Percentiles rank a stretch among this genome's conserved stretches.
phyloP scores from a whole-genome alignment of 2,797 vertebrate genomes.

The Choloepus didactylus region DNA sequence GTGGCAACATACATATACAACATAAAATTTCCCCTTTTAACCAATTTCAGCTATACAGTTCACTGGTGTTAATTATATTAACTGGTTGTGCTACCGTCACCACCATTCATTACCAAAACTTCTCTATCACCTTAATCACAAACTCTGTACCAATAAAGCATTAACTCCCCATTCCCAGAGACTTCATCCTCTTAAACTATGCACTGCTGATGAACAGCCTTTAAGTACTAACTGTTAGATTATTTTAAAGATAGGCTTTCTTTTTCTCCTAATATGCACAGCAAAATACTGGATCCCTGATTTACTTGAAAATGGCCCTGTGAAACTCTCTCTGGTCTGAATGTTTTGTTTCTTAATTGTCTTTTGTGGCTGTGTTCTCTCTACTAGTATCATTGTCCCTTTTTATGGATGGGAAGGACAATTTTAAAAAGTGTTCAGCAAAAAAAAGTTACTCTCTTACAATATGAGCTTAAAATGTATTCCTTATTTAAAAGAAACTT shows the following conservation, averaged over 20 bases:
- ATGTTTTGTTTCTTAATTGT: background rate
- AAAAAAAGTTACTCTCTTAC: background rate
- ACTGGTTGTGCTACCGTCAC: no score
- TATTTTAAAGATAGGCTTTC: background rate
- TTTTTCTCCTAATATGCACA: background rate
- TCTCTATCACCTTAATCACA: no score
- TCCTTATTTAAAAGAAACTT: slow-evolving; percentile 25
- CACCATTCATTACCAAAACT: no score
- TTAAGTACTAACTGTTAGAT: background rate
- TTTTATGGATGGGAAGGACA: background rate
- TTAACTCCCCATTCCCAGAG: background rate
- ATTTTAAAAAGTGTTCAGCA: slow-evolving; percentile 21
- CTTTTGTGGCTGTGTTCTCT: background rate
- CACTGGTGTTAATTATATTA: no score
- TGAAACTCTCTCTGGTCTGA: background rate
- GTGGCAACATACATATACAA: no score
- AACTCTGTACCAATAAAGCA: no score
- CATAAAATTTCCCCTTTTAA: no score
- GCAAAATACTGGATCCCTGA: background rate
- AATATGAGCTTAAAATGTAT: background rate
- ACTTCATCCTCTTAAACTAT: background rate
- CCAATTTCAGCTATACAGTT: no score
- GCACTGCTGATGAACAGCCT: background rate
- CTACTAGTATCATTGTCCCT: background rate
- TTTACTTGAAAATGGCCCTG: background rate